phyloP scores from a whole-genome alignment of 35 echinoderm and acorn worm species.

The Apostichopus californicus region DNA sequence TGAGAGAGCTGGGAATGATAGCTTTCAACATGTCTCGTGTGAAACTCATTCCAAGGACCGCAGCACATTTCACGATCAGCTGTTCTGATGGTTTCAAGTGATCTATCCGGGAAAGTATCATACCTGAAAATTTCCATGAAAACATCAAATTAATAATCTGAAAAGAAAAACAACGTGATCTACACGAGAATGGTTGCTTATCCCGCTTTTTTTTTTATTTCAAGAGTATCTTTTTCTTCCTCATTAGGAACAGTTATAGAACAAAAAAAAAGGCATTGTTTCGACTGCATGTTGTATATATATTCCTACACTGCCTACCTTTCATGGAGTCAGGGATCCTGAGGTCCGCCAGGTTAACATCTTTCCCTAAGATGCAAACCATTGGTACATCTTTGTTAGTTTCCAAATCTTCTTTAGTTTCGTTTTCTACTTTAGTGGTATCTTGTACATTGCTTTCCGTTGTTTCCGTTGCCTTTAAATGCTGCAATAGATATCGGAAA shows the following conservation, averaged over 20 bases:
- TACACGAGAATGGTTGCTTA: no score
- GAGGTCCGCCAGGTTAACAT: slow-evolving; percentile 63
- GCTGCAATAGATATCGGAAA: neutral
- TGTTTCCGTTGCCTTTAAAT: neutral
- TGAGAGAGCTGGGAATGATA: slow-evolving; percentile 65
- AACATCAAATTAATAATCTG: neutral
- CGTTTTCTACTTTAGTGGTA: neutral
- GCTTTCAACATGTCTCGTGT: slow-evolving; percentile 77
- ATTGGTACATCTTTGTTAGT: slow-evolving; percentile 27
- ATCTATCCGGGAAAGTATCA: slow-evolving; percentile 87
- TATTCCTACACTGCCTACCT: slow-evolving; percentile 46
- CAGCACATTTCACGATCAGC: slow-evolving; percentile 91
- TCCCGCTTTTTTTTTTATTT: neutral
- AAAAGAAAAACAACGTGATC: no score
- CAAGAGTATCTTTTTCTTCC: no score
- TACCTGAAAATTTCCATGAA: slow-evolving; percentile 59
- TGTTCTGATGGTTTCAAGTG: slow-evolving; percentile 91
- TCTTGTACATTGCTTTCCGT: neutral
- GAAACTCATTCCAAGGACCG: slow-evolving; percentile 83
- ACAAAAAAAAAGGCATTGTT: no score
- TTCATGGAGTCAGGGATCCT: slow-evolving; percentile 91
- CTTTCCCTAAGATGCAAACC: slow-evolving; percentile 80
- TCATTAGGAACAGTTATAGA: no score
- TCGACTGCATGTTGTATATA: no score
- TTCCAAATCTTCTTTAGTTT: neutral